phyloP scores from a whole-genome alignment of 1,140 invertebrate genomes.

The Papilio helenus region DNA sequence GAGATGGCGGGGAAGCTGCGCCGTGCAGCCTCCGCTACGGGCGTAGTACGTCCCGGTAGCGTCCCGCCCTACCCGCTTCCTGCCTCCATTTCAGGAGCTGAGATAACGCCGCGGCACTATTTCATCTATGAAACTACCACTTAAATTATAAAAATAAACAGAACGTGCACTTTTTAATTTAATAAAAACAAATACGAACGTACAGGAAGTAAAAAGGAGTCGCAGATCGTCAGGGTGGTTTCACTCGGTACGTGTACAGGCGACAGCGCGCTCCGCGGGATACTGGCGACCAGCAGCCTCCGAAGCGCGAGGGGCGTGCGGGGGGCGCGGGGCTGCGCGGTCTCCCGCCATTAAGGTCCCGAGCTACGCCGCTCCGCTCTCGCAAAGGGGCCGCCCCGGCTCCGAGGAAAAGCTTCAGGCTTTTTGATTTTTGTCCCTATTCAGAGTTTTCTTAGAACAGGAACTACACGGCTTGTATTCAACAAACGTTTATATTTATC shows the following conservation, averaged over 20 bases:
- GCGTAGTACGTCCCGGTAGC: slow-evolving; percentile 71
- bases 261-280: slow-evolving; percentile 73
- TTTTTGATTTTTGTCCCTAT: slow-evolving; percentile 57
- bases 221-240: slow-evolving; percentile 44
- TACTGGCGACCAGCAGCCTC: slow-evolving; percentile 76
- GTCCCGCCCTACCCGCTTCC: slow-evolving; percentile 65
- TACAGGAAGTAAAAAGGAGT: slow-evolving; percentile 46
- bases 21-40: slow-evolving; percentile 70
- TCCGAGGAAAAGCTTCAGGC: slow-evolving; percentile 60
- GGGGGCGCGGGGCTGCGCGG: slow-evolving; percentile 73
- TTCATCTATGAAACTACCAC: slow-evolving; percentile 65
- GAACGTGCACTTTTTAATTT: slow-evolving; percentile 57
- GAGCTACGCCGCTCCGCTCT: slow-evolving; percentile 64
- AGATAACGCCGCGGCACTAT: slow-evolving; percentile 45
- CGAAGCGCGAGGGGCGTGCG: slow-evolving; percentile 60
- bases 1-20: slow-evolving; percentile 76
- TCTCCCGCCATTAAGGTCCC: slow-evolving; percentile 68
- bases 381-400: slow-evolving; percentile 66
- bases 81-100: slow-evolving; percentile 54
- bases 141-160: slow-evolving; percentile 48
- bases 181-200: slow-evolving; percentile 45
- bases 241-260: slow-evolving; percentile 62
- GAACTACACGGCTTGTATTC: background rate
- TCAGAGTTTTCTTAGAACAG: slow-evolving; percentile 28
- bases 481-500: slow-evolving; percentile 17